Base-by-base conservation (phyloP, 1,140 invertebrate species). In the Drosophila virilis region DNA sequence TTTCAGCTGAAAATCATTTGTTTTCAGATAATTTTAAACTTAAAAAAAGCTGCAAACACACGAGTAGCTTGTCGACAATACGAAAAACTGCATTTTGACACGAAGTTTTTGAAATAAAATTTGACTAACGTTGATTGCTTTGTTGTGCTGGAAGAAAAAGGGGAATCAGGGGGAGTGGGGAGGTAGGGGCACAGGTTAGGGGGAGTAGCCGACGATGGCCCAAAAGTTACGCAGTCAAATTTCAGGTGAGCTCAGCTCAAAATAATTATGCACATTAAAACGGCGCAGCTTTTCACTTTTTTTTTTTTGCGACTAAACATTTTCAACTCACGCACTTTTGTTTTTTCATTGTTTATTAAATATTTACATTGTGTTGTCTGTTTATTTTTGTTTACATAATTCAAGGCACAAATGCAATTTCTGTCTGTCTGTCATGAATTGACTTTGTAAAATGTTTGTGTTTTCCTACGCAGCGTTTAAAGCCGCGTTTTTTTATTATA, bases 51-150 rank as follows among this genome's bases (percentile, higher is more conserved):
- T 17, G 17, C 66, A 78, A 59, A 62, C 60, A 45, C 58, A 38
- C 60, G 60, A 78, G 67, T 79, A 80, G 59, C 67, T 85, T 74
- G 68, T 59, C 9, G n/a, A 52, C 15, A 13, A 75, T 72, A 42
- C 32, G 13, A 33, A 69, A 84, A 86, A 86, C 78, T 88, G 73
- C 79, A 80, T 83, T 80, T 86, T 74, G 66, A 77, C 83, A 86
- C 83, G 83, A 80, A 88, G 46, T 62, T 60, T 65, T 15, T 17
- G 5, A 67, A 43, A 42, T 12, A 33, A 73, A 32, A 38, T 35
- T 15, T 17, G 35, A 38, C 10, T 35, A 45, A 17, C 37, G 17
- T 46, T 17, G 28, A 50, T 35, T 22, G 12, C 15, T 4, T 8
- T 8, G 15, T 3, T 64, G 28, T 32, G 51, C 40, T 28, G 12